A percentile compares a stretch with the other conserved stretches of the same genome.
Conservation (phyloP, 2,113 vertebrate species). For the Corythaeola cristata region DNA sequence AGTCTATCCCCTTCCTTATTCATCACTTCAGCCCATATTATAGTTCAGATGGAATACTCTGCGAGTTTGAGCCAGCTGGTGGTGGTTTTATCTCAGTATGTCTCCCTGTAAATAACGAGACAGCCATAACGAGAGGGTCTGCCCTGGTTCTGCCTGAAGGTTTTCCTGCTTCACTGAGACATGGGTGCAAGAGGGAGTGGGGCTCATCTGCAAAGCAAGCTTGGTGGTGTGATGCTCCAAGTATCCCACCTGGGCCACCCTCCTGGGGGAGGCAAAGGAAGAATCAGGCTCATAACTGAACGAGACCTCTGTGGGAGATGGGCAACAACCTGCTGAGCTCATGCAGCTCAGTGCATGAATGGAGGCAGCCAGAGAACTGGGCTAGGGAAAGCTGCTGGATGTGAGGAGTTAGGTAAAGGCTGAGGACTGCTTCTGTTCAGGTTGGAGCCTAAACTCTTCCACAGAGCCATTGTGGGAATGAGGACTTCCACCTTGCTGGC, state of each 20-base stretch:
- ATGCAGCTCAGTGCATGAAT: accelerated
- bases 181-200: accelerated
- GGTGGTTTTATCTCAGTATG: not conserved
- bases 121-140: not conserved
- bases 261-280: not conserved
- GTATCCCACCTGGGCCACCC: not conserved
- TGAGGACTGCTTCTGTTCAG: not conserved
- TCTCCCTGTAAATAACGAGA: not conserved
- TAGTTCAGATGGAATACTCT: not conserved
- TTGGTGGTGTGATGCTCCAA: not conserved
- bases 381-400: not conserved
- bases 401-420: not conserved
- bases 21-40: not conserved
- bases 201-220: not conserved
- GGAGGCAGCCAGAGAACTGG: not conserved
- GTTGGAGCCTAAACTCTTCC: not conserved
- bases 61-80: not conserved
- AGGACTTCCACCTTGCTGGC: not conserved
- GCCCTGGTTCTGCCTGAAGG: not conserved
- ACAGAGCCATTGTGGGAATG: not conserved
- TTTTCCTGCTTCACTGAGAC: not conserved
- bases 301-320: not conserved
- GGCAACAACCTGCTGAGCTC: not conserved
- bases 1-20: not conserved
- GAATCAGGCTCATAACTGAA: not conserved